Evolutionary conservation across 53 echinoderm and acorn worm species (phyloP).

Genomic region (Echinometra lucunter): DNA sequence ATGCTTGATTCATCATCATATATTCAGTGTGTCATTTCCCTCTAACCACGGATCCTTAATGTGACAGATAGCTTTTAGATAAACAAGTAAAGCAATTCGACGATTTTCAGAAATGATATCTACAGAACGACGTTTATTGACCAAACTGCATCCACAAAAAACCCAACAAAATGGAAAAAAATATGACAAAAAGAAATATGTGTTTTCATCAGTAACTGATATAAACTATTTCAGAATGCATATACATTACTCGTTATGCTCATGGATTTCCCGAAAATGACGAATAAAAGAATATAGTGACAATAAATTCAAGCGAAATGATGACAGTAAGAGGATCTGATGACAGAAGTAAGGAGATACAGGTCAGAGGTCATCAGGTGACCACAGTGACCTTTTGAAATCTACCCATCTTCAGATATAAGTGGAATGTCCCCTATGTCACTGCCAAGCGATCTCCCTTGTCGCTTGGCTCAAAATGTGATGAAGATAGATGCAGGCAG

Average conservation of each 20-base stretch:
- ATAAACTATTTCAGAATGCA: not conserved
- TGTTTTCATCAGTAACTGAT: too few species aligned
- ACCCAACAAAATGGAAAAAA: too few species aligned
- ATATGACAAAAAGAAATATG: too few species aligned
- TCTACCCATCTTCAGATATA: slow-evolving; percentile 48
- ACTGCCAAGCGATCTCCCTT: not conserved
- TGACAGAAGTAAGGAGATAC: slow-evolving; percentile 1
- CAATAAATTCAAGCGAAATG: not conserved
- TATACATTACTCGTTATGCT: not conserved
- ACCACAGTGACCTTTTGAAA: slow-evolving; percentile 50
- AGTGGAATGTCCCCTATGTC: slow-evolving; percentile 33
- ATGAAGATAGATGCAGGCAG: not conserved
- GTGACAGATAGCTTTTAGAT: too few species aligned
- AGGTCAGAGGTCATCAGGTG: slow-evolving; percentile 25
- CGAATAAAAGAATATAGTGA: not conserved
- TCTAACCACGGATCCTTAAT: too few species aligned
- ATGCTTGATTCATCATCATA: too few species aligned
- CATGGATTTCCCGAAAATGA: not conserved
- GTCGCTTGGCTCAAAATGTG: not conserved
- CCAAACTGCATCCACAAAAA: too few species aligned
- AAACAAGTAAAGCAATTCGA: too few species aligned
- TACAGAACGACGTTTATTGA: too few species aligned
- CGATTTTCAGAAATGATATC: too few species aligned
- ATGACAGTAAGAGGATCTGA: slow-evolving; percentile 21
- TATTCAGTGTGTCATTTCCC: too few species aligned